Evolutionary conservation across 1,140 invertebrate genomes (phyloP).

Genomic region (Megathymus violae): DNA sequence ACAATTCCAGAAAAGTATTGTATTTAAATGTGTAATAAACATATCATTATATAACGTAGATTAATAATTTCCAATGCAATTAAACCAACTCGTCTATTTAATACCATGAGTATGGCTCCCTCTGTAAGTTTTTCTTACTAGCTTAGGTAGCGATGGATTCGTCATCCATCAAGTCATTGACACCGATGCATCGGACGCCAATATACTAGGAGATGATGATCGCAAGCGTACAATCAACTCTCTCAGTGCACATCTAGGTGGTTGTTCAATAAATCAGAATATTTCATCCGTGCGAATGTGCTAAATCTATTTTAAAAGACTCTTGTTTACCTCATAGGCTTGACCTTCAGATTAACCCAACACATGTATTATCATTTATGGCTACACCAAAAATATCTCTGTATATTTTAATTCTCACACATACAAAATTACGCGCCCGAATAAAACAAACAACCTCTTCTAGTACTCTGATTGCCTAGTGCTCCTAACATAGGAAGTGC

Average conservation of each 20-base stretch:
- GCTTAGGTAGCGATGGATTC: slow-evolving; percentile 48
- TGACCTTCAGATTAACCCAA: slow-evolving; percentile 1
- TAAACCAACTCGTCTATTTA: slow-evolving; percentile 22
- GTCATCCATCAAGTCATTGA: slow-evolving; percentile 79
- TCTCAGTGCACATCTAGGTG: slow-evolving; percentile 61
- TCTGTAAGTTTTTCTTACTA: slow-evolving; percentile 43
- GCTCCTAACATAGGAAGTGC: slow-evolving; percentile 66
- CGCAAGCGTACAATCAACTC: slow-evolving; percentile 72
- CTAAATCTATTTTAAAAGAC: not conserved
- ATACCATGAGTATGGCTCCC: slow-evolving; percentile 21
- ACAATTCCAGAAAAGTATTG: not conserved
- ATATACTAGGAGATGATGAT: slow-evolving; percentile 73
- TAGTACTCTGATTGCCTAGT: slow-evolving; percentile 58
- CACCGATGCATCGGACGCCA: slow-evolving; percentile 63
- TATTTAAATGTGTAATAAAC: not conserved
- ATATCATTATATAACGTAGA: too few species aligned
- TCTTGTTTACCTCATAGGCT: not conserved
- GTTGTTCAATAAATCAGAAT: slow-evolving; percentile 54
- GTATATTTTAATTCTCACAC: slow-evolving; percentile 32
- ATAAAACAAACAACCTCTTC: slow-evolving; percentile 42
- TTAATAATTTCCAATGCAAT: too few species aligned
- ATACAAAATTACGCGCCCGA: slow-evolving; percentile 51
- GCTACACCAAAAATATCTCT: slow-evolving; percentile 26
- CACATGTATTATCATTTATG: not conserved
- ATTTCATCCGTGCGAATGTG: slow-evolving; percentile 41